Conservation (phyloP, 2,888 invertebrate genomes). For the Cantharis rustica region DNA sequence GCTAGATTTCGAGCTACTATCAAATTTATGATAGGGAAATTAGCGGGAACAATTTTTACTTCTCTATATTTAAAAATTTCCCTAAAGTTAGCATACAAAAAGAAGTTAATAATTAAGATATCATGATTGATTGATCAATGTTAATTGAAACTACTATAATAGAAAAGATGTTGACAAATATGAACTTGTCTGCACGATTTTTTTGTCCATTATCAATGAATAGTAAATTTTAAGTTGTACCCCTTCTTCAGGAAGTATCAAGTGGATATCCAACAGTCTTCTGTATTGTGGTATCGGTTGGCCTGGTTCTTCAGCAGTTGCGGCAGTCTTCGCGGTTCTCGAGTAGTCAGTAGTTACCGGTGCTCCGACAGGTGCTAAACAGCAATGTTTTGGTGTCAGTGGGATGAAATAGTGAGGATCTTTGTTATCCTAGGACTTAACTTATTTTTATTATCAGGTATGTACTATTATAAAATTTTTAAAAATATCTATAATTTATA, state of each 20-base stretch:
- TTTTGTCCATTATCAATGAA: background rate
- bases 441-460: slow-evolving; percentile 17
- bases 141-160: background rate
- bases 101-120: background rate
- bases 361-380: slow-evolving; percentile 28
- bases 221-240: background rate
- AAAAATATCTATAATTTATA: background rate
- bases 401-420: slow-evolving; percentile 28
- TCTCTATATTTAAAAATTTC: no score
- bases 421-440: slow-evolving; percentile 33
- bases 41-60: no score
- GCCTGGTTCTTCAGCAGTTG: slow-evolving; percentile 36
- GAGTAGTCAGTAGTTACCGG: slow-evolving; percentile 26
- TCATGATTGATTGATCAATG: background rate
- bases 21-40: no score
- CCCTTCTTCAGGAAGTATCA: slow-evolving; percentile 15
- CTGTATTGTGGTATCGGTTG: slow-evolving; percentile 35
- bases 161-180: background rate
- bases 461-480: background rate
- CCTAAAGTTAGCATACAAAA: no score
- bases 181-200: background rate
- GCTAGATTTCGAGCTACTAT: background rate
- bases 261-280: slow-evolving; percentile 29
- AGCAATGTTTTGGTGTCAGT: slow-evolving; percentile 34
- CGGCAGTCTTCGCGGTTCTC: slow-evolving; percentile 35